Base-by-base conservation (phyloP, 2,888 invertebrate genomes). In the Tachina lurida region DNA sequence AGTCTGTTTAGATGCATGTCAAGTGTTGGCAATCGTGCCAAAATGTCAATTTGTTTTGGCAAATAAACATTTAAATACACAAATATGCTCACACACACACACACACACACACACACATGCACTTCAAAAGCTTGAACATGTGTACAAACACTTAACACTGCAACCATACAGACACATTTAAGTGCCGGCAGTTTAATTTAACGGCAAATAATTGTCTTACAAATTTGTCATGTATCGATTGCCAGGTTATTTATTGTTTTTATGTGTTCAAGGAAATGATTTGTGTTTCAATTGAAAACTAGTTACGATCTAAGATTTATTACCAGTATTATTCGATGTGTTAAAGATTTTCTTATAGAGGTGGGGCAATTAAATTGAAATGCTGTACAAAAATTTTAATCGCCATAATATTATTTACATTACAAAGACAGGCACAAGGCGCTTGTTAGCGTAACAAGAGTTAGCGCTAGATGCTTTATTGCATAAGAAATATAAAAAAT, bases 141-240 rank as follows among this genome's bases (percentile, higher is more conserved):
- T n/a, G n/a, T n/a, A 41, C 39, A 58, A 2, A 62, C n/a, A 70
- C 63, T 45, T 22, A 63, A 63, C 13, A 41, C 17, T 12, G 2
- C 13, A 45, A 19, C 0, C 10, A 13, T 13, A 62, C n/a, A 62
- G n/a, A 19, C 41, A 12, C 1, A 47, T 41, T 52, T 12, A 9
- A 8, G 47, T 19, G 8, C 12, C 3, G 10, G 1, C 13, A 17
- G 1, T 41, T 49, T n/a, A 19, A 78, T 70, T 71, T 65, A 73
- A 67, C 63, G 65, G 31, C n/a, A 86, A 79, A 70, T 75, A 83
- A 83, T 86, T 86, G 85, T 83, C 75, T 75, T 70, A 62, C 52
- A 75, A 83, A 83, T 75, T 77, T 86, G 78, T 82, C 75, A 86
- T 65, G 82, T 79, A 86, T 79, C 71, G 71, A 75, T 71, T 86